Percentiles rank a stretch among this genome's conserved stretches.
These are phyloP conservation scores for Tetranychus piercei DNA, from an alignment of 2,888 invertebrate species.

Conservation along the genomic window DNA sequence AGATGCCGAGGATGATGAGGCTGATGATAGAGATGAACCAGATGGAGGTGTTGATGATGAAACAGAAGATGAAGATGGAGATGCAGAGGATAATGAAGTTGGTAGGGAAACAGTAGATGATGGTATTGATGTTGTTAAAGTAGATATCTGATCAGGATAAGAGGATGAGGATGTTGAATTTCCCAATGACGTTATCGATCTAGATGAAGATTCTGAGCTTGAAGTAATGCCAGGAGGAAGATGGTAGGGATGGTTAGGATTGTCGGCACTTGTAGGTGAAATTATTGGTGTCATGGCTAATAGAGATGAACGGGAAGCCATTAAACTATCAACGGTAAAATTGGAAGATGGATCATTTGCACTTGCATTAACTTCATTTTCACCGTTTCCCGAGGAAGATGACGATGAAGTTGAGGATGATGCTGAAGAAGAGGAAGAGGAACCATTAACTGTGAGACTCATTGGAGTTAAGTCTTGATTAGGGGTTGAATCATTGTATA, in stretches of 20 bases:
- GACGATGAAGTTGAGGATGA: background rate
- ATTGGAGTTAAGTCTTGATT: background rate
- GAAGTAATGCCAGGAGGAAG: background rate
- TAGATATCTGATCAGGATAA: background rate
- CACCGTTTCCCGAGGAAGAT: background rate
- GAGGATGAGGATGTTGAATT: background rate
- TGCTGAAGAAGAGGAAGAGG: background rate
- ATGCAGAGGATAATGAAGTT: background rate
- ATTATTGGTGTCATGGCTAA: background rate
- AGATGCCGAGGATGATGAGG: background rate
- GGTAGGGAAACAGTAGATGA: background rate
- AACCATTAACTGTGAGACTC: background rate
- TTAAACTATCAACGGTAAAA: constrained; percentile 12
- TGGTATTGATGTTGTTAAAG: background rate
- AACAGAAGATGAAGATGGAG: background rate
- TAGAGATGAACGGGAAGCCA: background rate
- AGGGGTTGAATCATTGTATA: background rate
- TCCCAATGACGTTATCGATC: background rate
- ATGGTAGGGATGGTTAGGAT: background rate
- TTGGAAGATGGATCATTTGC: background rate
- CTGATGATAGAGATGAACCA: background rate
- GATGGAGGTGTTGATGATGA: background rate
- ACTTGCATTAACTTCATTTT: background rate
- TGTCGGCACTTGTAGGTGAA: background rate
- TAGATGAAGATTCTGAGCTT: background rate